Evolutionary conservation across 1,140 invertebrate genomes (phyloP), one percentile per base, ranked within the genome.

Genomic region (Drosophila funebris): DNA sequence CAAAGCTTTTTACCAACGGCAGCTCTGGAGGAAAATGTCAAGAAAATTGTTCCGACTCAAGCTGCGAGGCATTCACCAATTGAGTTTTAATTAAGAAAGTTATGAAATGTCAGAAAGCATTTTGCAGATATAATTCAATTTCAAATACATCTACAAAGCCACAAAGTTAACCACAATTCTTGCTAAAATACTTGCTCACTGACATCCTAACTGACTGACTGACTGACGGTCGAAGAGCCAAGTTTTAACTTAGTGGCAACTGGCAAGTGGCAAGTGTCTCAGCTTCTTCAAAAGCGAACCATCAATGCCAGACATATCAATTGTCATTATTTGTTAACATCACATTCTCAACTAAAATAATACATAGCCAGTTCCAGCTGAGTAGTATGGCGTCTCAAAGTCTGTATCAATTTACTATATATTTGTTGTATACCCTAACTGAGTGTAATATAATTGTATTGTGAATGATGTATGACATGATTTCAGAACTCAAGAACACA

Each of bases 11-110:
- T 7, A n/a, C 9, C 43, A 46, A n/a, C 9, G 46, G 20, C 41
- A 9, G 39, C 16, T 52, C 11, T 20, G n/a, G n/a, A 37, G 54
- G 66, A 48, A 52, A 63, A 58, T 80, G 66, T 61, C 58, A 39
- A 31, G 76, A 74, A 78, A 78, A 76, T 79, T 80, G 77, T 80
- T 76, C 62, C 73, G 52, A 50, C 69, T 31, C 61, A n/a, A 24
- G 41, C 66, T 57, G 63, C 79, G 22, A 53, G 78, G 79, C 79
- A 82, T 74, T 83, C 60, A 44, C 27, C 20, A 36, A 88, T 87
- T 78, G 67, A 87, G 83, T 87, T 87, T 88, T 87, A 87, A 87
- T 87, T 88, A 87, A 88, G 66, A 87, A 87, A 87, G 82, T 87
- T 87, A 63, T 60, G 50, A 48, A 48, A 69, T 43, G 24, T 37